Base-by-base conservation (phyloP, 1,140 invertebrate genomes). In the Scaptomyza montana region DNA sequence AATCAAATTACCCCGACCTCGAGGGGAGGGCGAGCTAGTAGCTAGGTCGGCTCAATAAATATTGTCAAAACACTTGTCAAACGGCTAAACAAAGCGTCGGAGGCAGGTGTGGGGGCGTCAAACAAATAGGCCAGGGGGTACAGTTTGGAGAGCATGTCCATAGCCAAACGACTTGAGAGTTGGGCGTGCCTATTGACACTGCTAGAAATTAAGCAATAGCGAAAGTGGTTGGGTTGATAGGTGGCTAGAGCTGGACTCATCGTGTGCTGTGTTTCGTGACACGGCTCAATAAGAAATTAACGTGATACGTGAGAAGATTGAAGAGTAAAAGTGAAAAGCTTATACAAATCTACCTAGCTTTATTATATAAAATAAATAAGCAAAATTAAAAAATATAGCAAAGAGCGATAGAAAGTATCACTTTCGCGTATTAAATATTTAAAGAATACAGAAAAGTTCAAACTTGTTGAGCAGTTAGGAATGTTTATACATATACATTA, bases 31-130 rank as follows among this genome's bases (percentile, higher is more conserved):
- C 13, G 41, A 2, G 16, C 13, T 13, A 13, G 0, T 21, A 45
- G 16, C 13, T 45, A 54, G 57, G 80, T 56, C 72, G 77, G 46
- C 66, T 78, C 77, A 89, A 89, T 89, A 89, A 89, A 89, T 89
- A 89, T 89, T 89, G 84, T 89, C 85, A 89, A 89, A 89, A 89
- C 84, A 89, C 84, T 89, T 89, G 84, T 89, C 84, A 89, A 89
- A 84, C 84, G 80, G 73, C 76, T 89, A 89, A 89, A 89, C 84
- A 89, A 89, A 79, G 75, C 21, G 57, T 25, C 16, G 50, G 45
- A 41, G 55, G 43, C 54, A 55, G 43, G 51, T 16, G 51, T 16
- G 46, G 33, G 56, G 25, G 45, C 10, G 54, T 41, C 43, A 25
- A 59, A 54, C 50, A 70, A 71, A 61, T 55, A 71, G 62, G 50